phyloP scores from a whole-genome alignment of 2,888 invertebrate genomes.

The Nemotelus nigrinus region DNA sequence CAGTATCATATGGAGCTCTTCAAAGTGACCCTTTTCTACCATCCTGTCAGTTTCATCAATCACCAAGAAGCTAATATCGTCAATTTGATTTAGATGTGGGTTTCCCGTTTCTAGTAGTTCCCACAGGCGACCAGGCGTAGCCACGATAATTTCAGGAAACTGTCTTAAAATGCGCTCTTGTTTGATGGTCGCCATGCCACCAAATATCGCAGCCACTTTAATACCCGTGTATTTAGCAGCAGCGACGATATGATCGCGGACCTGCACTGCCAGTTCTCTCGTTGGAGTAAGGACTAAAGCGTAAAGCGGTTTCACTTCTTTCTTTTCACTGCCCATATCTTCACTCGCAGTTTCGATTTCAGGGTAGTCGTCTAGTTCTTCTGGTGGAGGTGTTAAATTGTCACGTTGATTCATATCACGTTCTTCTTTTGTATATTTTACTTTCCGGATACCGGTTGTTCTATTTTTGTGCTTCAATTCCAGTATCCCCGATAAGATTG shows the following conservation, averaged over 20 bases:
- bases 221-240: conserved; percentile 81
- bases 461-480: conserved; percentile 69
- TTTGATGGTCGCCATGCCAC: conserved; percentile 93
- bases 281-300: conserved; percentile 95
- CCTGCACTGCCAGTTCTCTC: conserved; percentile 94
- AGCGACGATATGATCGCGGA: conserved; percentile 83
- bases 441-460: conserved; percentile 60
- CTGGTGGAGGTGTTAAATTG: conserved; percentile 65
- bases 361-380: conserved; percentile 56
- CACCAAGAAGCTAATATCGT: conserved; percentile 84
- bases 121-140: conserved; percentile 97
- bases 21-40: conserved; percentile 96
- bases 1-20: conserved; percentile 85
- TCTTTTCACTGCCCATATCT: conserved; percentile 54
- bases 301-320: conserved; percentile 67
- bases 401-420: conserved; percentile 55
- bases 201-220: conserved; percentile 85
- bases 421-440: conserved; percentile 45
- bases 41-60: conserved; percentile 99
- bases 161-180: conserved; percentile 86
- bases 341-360: conserved; percentile 47
- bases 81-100: conserved; percentile 76
- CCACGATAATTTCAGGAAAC: conserved; percentile 93
- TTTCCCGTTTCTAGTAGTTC: conserved; percentile 86
- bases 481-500: conserved; percentile 87